Evolutionary conservation across 2,113 vertebrate species (phyloP), one percentile per base, ranked within the genome.

Genomic region (Todiramphus saurophagus): DNA sequence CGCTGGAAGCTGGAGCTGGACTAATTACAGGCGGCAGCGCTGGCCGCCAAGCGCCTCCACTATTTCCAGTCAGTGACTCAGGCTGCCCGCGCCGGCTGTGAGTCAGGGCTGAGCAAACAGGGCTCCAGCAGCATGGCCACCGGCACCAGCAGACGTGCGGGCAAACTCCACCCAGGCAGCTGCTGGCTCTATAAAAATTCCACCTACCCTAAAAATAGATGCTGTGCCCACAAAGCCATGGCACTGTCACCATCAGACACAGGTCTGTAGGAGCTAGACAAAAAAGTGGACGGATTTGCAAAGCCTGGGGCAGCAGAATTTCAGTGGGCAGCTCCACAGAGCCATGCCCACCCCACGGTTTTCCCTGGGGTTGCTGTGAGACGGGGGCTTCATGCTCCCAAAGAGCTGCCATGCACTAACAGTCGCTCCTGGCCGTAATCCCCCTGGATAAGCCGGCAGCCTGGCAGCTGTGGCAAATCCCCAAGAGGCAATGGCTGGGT

Each of bases 41-140:
- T 0, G 16, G 85, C 59, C 8, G 7, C 85, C 3, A 2, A 55
- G 88, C 3, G 5, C 51, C 68, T 50, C 89, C 3, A 12, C 93
- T 97, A 97, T 96, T 97, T 97, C 93, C 90, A 95, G 92, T 62
- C 46, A 0, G 93, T 97, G 96, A 97, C 86, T 96, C 96, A 96
- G 90, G 90, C 81, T 3, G 13, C 68, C 87, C 19, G 62, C 2
- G 3, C 87, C 23, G 3, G 53, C 41, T 19, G 2, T 94, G 94
- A 96, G 92, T 96, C 94, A 96, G 93, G 92, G 68, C 75, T 96
- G 94, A 96, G 87, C 90, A 89, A 95, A 94, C 75, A 83, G 16
- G 2, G 69, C 73, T 63, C 83, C 19, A 4, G 51, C 3, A 0
- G 59, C 78, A 28, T 4, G 0, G 89, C 80, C 68, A 16, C 39